Conservation (phyloP, 2,797 vertebrate species). For the Pitangus sulphuratus region DNA sequence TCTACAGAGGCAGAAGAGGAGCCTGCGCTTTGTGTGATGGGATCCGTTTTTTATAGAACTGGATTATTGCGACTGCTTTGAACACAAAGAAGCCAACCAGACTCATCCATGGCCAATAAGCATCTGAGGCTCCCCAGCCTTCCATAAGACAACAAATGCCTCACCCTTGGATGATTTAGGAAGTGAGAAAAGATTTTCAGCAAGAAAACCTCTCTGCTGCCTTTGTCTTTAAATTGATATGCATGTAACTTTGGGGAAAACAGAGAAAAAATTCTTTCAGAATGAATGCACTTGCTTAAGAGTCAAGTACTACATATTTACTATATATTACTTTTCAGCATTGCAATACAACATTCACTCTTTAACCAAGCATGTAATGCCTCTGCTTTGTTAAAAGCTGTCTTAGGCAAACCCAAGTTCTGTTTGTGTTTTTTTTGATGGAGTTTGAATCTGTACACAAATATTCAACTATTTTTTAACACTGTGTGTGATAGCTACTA, state of each 20-base stretch:
- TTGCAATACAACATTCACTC: neutral
- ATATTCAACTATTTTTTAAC: neutral
- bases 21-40: neutral
- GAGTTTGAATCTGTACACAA: neutral
- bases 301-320: neutral
- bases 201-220: neutral
- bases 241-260: neutral
- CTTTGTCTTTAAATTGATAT: neutral
- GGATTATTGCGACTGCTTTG: neutral
- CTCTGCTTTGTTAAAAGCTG: neutral
- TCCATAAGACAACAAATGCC: neutral
- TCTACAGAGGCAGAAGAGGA: neutral
- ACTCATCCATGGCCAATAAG: neutral
- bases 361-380: neutral
- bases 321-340: neutral
- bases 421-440: neutral
- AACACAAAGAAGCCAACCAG: neutral
- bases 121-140: neutral
- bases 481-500: neutral
- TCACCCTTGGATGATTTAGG: neutral
- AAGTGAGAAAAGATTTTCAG: neutral
- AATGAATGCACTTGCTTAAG: neutral
- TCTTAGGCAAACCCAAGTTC: neutral
- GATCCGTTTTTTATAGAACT: neutral
- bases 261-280: neutral